These are phyloP conservation scores for Lingula anatina DNA, from an alignment of 2,888 invertebrate species.

Conservation along the genomic window DNA sequence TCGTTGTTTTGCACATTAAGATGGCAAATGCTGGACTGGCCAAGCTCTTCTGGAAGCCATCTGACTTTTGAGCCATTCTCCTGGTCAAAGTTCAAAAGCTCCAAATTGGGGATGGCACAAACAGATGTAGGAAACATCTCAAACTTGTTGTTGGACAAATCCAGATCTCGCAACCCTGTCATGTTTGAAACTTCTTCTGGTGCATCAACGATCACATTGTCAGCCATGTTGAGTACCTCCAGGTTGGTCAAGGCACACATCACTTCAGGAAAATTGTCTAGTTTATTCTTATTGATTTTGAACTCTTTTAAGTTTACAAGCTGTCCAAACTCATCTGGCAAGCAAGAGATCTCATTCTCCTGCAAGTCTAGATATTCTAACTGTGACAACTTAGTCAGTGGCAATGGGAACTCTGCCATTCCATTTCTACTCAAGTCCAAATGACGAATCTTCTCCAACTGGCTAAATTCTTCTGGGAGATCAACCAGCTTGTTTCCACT, in stretches of 20 bases:
- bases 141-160: conserved; percentile 42
- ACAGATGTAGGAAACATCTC: conserved; percentile 38
- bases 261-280: conserved; percentile 25
- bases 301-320: conserved; percentile 31
- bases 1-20: conserved; percentile 37
- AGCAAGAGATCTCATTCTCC: conserved; percentile 21
- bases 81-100: conserved; percentile 35
- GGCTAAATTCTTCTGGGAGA: conserved; percentile 34
- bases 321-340: conserved; percentile 27
- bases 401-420: conserved; percentile 27
- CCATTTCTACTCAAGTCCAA: conserved; percentile 31
- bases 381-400: conserved; percentile 22
- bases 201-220: conserved; percentile 29
- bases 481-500: conserved; percentile 27
- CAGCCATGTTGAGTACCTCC: conserved; percentile 26
- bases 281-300: no score
- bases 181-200: conserved; percentile 58
- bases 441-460: conserved; percentile 27
- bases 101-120: conserved; percentile 31
- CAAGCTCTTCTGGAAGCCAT: conserved; percentile 33
- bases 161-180: conserved; percentile 21
- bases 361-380: conserved; percentile 30
- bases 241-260: conserved; percentile 26
- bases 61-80: conserved; percentile 28
- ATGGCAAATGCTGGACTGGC: conserved; percentile 24